Evolutionary conservation across 2,888 invertebrate species (phyloP), one percentile per base, ranked within the genome.

Genomic region (Empis livida): DNA sequence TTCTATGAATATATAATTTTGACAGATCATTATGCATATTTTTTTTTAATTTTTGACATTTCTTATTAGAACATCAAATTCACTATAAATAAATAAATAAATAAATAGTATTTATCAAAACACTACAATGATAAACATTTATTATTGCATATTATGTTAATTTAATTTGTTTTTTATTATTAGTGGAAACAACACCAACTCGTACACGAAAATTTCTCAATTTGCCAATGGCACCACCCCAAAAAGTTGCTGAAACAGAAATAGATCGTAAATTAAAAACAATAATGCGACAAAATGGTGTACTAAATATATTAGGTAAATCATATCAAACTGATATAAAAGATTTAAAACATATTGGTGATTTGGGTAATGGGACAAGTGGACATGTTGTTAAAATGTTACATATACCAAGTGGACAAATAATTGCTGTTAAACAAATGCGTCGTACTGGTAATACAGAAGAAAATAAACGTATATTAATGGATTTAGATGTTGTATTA

Each of bases 381-480:
- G 97, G 97, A 10, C 94, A 95, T 68, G 97, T 99, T 10, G 89
- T 94, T 32, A 94, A 94, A 72, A 96, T 96, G 95, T 72, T 80
- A 56, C 96, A 96, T 67, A 82, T 78, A 65, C 83, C 85, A 1
- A 92, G 92, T 51, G 78, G 78, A 37, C 81, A 83, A 58, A 79
- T 91, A 48, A 91, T 96, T 61, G 96, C 96, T 55, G 96, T 96
- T 4, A 96, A 96, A 80, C 92, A 93, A 83, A 97, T 99, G 97
- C 79, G 96, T 52, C 80, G 96, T 42, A 95, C 96, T 1, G 93
- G 95, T 15, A 96, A 96, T 67, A 80, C 82, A 0, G 97, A 97
- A 67, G 97, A 97, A 70, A 96, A 93, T 55, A 97, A 97, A 69
- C 79, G 99, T 54, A 97, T 99, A 55, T 85, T 96, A 46, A 97